Conservation (phyloP, 1,140 invertebrate species). For the Heliconius hermathena region DNA sequence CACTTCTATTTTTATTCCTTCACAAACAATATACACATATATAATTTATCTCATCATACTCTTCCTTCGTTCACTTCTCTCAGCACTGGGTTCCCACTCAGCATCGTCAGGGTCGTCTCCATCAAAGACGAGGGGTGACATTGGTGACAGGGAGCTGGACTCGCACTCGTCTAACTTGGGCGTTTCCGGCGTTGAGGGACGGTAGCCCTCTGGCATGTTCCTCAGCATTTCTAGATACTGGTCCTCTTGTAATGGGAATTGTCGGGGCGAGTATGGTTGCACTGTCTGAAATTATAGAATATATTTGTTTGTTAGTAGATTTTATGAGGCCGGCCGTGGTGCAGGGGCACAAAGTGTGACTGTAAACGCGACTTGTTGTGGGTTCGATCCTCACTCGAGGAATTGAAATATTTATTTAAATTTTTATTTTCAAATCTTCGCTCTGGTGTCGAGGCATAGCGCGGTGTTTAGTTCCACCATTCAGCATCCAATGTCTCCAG, state of each 20-base stretch:
- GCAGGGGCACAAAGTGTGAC: too few relatives aligned
- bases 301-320: not conserved
- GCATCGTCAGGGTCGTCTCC: constrained; percentile 91
- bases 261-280: constrained; percentile 87
- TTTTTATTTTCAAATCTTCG: too few relatives aligned
- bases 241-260: constrained; percentile 88
- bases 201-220: constrained; percentile 85
- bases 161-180: constrained; percentile 54
- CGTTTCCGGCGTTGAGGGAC: constrained; percentile 64
- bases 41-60: constrained; percentile 53
- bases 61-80: constrained; percentile 56
- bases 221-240: constrained; percentile 87
- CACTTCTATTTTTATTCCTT: not conserved
- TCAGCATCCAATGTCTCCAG: too few relatives aligned
- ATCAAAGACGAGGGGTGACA: constrained; percentile 57
- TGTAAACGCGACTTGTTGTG: too few relatives aligned
- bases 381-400: too few relatives aligned
- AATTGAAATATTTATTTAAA: too few relatives aligned
- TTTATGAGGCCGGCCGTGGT: too few relatives aligned
- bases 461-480: too few relatives aligned
- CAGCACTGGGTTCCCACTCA: constrained; percentile 84
- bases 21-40: not conserved
- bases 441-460: too few relatives aligned
- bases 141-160: constrained; percentile 60
- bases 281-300: constrained; percentile 66